phyloP scores from a whole-genome alignment of 2,888 invertebrate genomes.

The Drosophila silvestris region DNA sequence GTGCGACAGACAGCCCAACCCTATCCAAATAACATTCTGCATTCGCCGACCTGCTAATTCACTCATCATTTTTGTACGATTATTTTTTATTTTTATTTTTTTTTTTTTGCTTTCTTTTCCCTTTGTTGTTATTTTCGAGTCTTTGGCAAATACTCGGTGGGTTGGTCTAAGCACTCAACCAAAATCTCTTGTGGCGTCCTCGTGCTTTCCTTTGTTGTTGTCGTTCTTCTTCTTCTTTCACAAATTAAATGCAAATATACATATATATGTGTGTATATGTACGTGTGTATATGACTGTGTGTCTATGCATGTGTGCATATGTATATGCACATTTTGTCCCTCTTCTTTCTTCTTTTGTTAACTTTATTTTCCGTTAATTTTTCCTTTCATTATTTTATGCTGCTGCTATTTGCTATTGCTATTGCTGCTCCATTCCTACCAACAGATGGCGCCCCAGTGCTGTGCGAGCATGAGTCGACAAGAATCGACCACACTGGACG shows the following conservation, averaged over 20 bases:
- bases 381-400: conserved; percentile 14
- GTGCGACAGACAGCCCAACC: not conserved
- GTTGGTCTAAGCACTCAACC: not conserved
- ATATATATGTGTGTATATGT: not conserved
- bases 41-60: not conserved
- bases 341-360: not conserved
- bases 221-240: not conserved
- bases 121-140: conserved; percentile 9
- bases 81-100: not conserved
- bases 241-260: conserved; percentile 34
- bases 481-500: not conserved
- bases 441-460: conserved; percentile 11
- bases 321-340: not conserved
- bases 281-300: not conserved
- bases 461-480: not conserved
- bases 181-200: conserved; percentile 15
- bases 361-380: not conserved
- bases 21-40: not conserved
- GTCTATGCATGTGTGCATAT: not conserved
- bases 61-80: not conserved
- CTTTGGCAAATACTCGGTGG: conserved; percentile 22
- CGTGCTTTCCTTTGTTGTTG: not conserved
- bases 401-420: not conserved
- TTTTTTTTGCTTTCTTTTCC: not conserved
- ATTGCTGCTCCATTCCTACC: not conserved